Evolutionary conservation across 2,797 vertebrate genomes (phyloP), one percentile per base, ranked within the genome.

Genomic region (Amazona ochrocephala): DNA sequence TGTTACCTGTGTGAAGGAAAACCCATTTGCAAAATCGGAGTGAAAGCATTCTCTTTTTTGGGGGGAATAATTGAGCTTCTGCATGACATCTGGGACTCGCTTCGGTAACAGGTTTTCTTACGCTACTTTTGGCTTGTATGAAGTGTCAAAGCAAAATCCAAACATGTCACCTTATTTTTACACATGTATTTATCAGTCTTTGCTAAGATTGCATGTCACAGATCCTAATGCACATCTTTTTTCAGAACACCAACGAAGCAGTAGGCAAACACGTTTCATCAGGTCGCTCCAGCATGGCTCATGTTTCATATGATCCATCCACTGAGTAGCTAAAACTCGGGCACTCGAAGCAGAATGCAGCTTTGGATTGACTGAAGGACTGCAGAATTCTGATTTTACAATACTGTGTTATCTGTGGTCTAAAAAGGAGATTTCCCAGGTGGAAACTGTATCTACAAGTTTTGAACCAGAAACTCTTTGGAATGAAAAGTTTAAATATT

Each of bases 401-500:
- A 73, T 84, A 90, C 89, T 78, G 67, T 68, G 87, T 89, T 95
- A 87, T 61, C 80, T 91, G 85, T 92, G 77, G 75, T 95, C 84
- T 84, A 85, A 90, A 94, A 89, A 95, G 66, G 91, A 83, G 68
- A 95, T 89, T 95, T 96, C 90, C 96, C 90, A 79, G 78, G 92
- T 87, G 90, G 95, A 95, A 95, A 96, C 78, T 89, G 92, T 95
- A 91, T 64, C 85, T 94, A 89, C 27, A 90, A 87, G 67, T 94
- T 96, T 95, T 90, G 89, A 95, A 93, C 39, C 61, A 93, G 91
- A 91, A 95, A 94, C 88, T 84, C 84, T 92, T 93, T 84, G 90
- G 87, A 95, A 91, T 90, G 78, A 95, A 89, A 89, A 93, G 84
- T 80, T 90, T 89, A 91, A 95, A 78, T 97, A 95, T 90, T 96